Evolutionary conservation across 2,797 vertebrate genomes (phyloP).

Genomic region (Karalla daura): DNA sequence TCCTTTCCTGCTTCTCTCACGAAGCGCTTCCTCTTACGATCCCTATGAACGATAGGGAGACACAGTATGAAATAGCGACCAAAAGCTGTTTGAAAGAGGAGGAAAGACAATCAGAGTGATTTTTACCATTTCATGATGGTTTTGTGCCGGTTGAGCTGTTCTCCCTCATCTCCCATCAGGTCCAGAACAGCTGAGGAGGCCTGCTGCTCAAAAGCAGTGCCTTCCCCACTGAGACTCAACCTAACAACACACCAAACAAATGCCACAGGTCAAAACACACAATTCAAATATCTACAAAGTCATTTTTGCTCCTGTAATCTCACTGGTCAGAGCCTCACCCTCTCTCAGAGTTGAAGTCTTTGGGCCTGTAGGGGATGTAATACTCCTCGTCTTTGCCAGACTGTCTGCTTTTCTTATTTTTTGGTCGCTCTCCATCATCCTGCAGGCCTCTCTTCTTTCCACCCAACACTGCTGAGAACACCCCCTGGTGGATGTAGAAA

Average conservation of each 20-base stretch:
- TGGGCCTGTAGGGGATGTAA: constrained; percentile 94
- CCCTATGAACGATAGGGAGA: constrained; percentile 78
- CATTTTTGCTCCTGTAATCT: not conserved
- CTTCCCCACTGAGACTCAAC: constrained; percentile 84
- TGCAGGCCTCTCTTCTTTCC: constrained; percentile 78
- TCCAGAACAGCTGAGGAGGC: constrained; percentile 91
- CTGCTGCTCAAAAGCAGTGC: constrained; percentile 90
- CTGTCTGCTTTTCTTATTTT: constrained; percentile 80
- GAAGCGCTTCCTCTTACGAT: constrained; percentile 95
- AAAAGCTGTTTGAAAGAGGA: not conserved
- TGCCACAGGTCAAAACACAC: not conserved
- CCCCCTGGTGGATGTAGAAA: constrained; percentile 76
- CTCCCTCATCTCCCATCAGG: constrained; percentile 93
- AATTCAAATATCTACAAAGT: not conserved
- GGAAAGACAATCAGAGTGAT: not conserved
- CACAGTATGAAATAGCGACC: not conserved
- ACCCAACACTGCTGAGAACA: constrained; percentile 87
- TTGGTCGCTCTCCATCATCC: constrained; percentile 19
- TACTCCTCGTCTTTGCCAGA: constrained; percentile 83
- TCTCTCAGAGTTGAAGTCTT: constrained; percentile 94
- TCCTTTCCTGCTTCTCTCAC: constrained; percentile 89
- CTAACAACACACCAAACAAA: constrained; percentile 65
- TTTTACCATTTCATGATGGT: constrained; percentile 91
- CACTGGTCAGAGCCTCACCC: constrained; percentile 80
- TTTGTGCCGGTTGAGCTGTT: constrained; percentile 85